Conservation (phyloP, 35 echinoderm and acorn worm genomes). For the Heliocidaris erythrogramma region DNA sequence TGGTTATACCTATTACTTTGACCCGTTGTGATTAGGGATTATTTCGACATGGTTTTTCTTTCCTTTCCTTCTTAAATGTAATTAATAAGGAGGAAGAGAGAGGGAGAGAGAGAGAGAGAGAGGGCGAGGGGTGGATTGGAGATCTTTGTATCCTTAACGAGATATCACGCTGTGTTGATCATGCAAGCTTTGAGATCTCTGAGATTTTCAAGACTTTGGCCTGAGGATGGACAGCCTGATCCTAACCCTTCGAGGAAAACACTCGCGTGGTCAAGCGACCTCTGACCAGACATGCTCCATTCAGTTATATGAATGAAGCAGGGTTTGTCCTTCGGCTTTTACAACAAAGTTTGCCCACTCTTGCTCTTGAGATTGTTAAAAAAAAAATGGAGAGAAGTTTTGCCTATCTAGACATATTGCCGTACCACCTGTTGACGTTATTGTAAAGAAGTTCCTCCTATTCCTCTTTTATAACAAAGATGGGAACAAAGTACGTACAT, state of each 20-base stretch:
- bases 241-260: neutral
- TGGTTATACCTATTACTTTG: neutral
- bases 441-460: no score
- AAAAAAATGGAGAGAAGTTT: no score
- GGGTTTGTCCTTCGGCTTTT: no score
- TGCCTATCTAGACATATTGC: no score
- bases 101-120: neutral
- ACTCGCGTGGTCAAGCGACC: neutral
- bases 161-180: slow-evolving; percentile 1
- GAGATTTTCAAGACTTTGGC: neutral
- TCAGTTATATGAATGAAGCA: no score
- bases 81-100: neutral
- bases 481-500: no score
- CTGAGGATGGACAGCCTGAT: neutral
- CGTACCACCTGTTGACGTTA: no score
- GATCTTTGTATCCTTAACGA: slow-evolving; percentile 4
- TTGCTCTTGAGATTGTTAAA: no score
- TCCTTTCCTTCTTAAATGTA: neutral
- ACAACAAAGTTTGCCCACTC: no score
- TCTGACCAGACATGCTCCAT: no score
- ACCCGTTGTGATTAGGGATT: neutral
- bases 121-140: neutral
- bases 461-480: no score
- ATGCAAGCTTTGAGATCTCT: neutral
- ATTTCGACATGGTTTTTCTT: neutral